phyloP scores from a whole-genome alignment of 2,888 invertebrate species.

The Sepiola atlantica region DNA sequence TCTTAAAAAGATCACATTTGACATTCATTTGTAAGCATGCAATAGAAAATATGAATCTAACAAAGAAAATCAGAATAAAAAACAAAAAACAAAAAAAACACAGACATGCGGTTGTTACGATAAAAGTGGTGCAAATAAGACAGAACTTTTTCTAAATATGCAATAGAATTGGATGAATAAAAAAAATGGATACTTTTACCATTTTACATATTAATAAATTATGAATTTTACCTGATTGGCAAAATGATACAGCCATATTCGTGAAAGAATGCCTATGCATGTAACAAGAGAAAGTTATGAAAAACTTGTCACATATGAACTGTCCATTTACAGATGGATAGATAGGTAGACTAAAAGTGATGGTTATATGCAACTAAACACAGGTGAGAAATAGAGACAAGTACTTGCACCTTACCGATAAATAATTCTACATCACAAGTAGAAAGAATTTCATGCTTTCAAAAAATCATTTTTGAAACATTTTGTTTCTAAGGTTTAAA shows the following conservation, averaged over 20 bases:
- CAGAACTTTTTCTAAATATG: neutral
- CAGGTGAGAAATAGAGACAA: neutral
- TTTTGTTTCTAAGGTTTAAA: neutral
- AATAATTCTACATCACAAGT: conserved; percentile 32
- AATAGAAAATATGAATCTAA: neutral
- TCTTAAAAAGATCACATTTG: neutral
- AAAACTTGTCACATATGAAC: neutral
- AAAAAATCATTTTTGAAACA: neutral
- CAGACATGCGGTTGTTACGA: neutral
- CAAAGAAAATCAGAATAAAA: too few species aligned
- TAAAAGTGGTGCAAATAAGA: neutral
- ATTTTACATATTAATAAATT: neutral
- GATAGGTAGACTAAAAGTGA: neutral
- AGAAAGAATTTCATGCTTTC: conserved; percentile 38
- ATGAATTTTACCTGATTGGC: neutral
- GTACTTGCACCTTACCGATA: neutral
- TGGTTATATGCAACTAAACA: neutral
- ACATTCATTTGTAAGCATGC: neutral
- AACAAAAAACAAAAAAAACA: neutral
- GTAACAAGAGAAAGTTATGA: neutral
- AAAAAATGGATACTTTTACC: neutral
- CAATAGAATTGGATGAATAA: neutral
- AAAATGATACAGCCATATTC: neutral
- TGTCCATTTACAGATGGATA: neutral
- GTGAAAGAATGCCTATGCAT: neutral